Conservation (phyloP, 2,797 vertebrate genomes). For the Chaetophractus vellerosus region DNA sequence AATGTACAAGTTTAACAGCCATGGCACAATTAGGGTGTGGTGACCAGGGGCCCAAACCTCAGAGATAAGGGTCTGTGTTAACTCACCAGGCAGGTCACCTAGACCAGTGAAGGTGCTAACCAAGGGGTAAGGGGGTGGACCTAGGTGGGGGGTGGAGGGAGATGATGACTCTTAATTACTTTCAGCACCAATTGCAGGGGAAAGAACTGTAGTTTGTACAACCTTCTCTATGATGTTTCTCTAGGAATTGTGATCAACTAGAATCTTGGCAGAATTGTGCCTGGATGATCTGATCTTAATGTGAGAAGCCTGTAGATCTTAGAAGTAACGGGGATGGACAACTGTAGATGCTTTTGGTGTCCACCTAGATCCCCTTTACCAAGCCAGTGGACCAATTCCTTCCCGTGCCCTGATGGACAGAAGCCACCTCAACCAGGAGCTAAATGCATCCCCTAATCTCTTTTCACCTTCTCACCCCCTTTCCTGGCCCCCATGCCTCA, state of each 20-base stretch:
- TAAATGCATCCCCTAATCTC: accelerated
- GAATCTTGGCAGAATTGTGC: background rate
- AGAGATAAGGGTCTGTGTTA: background rate
- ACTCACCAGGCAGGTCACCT: background rate
- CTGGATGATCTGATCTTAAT: background rate
- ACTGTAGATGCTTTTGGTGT: no score
- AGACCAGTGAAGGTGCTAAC: background rate
- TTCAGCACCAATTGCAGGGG: background rate
- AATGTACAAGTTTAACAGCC: background rate
- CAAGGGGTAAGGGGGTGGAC: no score
- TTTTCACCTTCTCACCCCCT: background rate
- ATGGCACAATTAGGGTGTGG: background rate
- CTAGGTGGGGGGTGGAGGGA: accelerated
- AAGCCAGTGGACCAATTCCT: no score
- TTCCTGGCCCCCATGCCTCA: no score
- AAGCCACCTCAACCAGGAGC: background rate
- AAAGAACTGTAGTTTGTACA: background rate
- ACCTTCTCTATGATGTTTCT: background rate
- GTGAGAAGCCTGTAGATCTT: background rate
- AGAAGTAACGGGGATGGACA: background rate
- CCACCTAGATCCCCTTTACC: no score
- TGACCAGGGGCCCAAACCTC: background rate
- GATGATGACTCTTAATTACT: background rate
- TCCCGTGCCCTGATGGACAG: background rate
- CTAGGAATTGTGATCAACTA: background rate